Evolutionary conservation across 1,140 invertebrate species (phyloP).

Genomic region (Glossosoma conforme): DNA sequence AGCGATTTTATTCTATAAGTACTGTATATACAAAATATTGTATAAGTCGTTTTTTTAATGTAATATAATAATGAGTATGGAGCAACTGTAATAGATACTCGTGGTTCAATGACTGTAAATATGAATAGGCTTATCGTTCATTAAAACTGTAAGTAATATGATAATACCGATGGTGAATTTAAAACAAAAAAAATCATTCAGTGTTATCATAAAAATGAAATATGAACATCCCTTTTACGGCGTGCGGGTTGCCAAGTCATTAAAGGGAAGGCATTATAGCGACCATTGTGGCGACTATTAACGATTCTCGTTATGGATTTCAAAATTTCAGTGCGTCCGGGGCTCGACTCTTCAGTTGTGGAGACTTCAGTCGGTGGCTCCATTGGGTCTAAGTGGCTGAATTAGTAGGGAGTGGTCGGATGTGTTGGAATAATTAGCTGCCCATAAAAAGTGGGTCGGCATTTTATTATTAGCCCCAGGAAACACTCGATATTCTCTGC

Average conservation of each 20-base stretch:
- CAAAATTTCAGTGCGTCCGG: constrained; percentile 21
- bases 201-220: too few species aligned
- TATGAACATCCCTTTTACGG: not conserved
- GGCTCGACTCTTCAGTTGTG: constrained; percentile 1
- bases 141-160: not conserved
- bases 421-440: constrained; percentile 13
- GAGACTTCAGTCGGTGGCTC: not conserved
- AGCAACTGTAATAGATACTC: too few species aligned
- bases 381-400: constrained; percentile 9
- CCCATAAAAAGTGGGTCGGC: too few species aligned
- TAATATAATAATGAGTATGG: too few species aligned
- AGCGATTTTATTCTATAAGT: too few species aligned
- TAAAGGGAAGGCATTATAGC: constrained; percentile 7
- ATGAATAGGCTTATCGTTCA: not conserved
- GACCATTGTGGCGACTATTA: constrained; percentile 12
- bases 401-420: constrained; percentile 9
- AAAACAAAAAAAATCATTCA: not conserved
- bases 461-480: too few species aligned
- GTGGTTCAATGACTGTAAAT: too few species aligned
- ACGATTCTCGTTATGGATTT: constrained; percentile 28
- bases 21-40: too few species aligned
- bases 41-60: too few species aligned
- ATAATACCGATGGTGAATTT: not conserved
- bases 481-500: too few species aligned
- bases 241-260: constrained; percentile 1